Evolutionary conservation across 2,888 invertebrate species (phyloP).

Genomic region (Orthosia gothica): DNA sequence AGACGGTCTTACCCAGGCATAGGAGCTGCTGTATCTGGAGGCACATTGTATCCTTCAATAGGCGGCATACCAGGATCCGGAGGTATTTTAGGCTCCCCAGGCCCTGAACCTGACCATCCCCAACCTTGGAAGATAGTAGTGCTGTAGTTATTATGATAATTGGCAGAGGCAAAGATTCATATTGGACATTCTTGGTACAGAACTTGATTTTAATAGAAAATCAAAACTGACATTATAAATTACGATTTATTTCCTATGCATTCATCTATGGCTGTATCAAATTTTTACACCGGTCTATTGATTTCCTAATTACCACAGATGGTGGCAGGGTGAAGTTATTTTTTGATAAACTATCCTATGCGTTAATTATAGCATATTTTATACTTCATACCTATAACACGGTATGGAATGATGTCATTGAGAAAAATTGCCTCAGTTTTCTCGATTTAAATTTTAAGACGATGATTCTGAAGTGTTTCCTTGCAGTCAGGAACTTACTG

Average conservation of each 20-base stretch:
- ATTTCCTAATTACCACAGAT: no score
- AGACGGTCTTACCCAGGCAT: slow-evolving; percentile 83
- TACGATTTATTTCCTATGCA: no score
- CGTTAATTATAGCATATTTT: no score
- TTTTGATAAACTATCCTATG: no score
- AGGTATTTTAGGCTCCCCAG: slow-evolving; percentile 81
- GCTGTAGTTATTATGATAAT: slow-evolving; percentile 1
- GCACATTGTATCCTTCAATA: slow-evolving; percentile 81
- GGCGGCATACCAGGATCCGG: slow-evolving; percentile 80
- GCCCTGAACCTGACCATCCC: slow-evolving; percentile 84
- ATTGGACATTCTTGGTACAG: no score
- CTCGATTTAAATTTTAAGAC: neutral
- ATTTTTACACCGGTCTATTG: no score
- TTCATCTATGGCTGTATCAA: no score
- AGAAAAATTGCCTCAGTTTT: neutral
- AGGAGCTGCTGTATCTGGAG: slow-evolving; percentile 74
- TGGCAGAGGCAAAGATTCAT: no score
- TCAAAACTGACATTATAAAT: no score
- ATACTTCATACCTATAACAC: neutral
- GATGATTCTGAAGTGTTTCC: neutral
- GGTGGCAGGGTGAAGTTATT: no score
- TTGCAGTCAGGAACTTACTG: neutral
- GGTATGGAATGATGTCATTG: neutral
- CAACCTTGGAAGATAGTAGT: slow-evolving; percentile 75
- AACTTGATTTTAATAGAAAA: no score